phyloP scores from a whole-genome alignment of 2,888 invertebrate genomes.

The Blastobasis adustella region DNA sequence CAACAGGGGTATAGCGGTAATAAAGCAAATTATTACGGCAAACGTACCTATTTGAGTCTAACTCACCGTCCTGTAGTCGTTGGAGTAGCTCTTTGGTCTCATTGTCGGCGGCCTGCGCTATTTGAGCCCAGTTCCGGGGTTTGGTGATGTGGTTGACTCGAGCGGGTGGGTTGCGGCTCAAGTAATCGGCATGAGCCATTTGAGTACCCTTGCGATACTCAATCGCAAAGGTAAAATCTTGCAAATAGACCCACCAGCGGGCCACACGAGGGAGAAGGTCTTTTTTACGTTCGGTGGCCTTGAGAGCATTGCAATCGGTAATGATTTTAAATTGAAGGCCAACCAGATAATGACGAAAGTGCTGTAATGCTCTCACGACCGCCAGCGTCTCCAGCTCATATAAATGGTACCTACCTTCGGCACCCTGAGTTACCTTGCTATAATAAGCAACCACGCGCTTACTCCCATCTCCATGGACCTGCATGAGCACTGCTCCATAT shows the following conservation, averaged over 20 bases:
- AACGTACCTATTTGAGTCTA: constrained; percentile 5
- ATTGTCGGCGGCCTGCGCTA: constrained; percentile 12
- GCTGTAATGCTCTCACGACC: constrained; percentile 5
- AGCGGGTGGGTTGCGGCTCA: too few relatives aligned
- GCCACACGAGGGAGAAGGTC: too few relatives aligned
- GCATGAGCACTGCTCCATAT: constrained; percentile 1
- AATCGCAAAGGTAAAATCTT: too few relatives aligned
- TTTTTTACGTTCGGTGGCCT: not conserved
- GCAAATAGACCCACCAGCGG: too few relatives aligned
- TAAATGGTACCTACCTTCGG: constrained; percentile 12
- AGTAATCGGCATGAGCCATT: not conserved
- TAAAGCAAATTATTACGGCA: not conserved
- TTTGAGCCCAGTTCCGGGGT: constrained; percentile 15
- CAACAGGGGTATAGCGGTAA: constrained; percentile 1
- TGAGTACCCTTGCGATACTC: too few relatives aligned
- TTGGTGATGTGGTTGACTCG: too few relatives aligned
- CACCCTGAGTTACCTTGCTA: constrained; percentile 15
- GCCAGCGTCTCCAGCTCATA: too few relatives aligned
- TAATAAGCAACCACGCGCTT: constrained; percentile 12
- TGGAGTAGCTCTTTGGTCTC: constrained; percentile 9
- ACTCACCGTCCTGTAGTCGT: constrained; percentile 6
- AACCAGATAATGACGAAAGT: constrained; percentile 6
- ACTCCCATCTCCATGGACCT: constrained; percentile 8
- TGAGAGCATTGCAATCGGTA: constrained; percentile 1
- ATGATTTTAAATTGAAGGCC: not conserved